A percentile compares a stretch with the other conserved stretches of the same genome.
These are phyloP conservation scores for Naja naja DNA, from an alignment of 2,113 vertebrate genomes.

Conservation along the genomic window DNA sequence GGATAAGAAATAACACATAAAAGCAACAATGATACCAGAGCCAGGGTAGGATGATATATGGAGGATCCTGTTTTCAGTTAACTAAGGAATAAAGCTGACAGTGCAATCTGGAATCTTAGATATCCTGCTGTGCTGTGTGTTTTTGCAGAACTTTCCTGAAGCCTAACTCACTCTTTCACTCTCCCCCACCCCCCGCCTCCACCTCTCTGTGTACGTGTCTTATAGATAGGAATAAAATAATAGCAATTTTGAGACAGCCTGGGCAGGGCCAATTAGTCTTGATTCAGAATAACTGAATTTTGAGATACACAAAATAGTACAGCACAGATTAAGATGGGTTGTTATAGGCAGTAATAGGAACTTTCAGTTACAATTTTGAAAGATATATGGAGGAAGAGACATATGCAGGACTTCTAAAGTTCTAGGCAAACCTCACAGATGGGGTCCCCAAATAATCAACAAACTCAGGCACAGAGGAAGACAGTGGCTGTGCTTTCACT, in stretches of 20 bases:
- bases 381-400: background rate
- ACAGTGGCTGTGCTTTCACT: background rate
- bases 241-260: background rate
- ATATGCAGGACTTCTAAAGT: background rate
- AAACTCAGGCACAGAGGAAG: background rate
- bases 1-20: constrained; percentile 44
- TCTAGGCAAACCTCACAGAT: background rate
- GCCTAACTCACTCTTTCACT: background rate
- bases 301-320: background rate
- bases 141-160: background rate
- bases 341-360: background rate
- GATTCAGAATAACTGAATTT: background rate
- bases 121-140: background rate
- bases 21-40: constrained; percentile 12
- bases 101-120: background rate
- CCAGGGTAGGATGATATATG: background rate
- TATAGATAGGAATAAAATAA: background rate
- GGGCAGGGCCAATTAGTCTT: background rate
- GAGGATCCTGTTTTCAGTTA: background rate
- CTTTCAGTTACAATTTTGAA: background rate
- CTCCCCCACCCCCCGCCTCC: background rate
- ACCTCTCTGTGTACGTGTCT: background rate
- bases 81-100: background rate
- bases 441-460: background rate
- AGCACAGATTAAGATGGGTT: background rate